Conservation (phyloP, 2,888 invertebrate species). For the Dendrolimus pini region DNA sequence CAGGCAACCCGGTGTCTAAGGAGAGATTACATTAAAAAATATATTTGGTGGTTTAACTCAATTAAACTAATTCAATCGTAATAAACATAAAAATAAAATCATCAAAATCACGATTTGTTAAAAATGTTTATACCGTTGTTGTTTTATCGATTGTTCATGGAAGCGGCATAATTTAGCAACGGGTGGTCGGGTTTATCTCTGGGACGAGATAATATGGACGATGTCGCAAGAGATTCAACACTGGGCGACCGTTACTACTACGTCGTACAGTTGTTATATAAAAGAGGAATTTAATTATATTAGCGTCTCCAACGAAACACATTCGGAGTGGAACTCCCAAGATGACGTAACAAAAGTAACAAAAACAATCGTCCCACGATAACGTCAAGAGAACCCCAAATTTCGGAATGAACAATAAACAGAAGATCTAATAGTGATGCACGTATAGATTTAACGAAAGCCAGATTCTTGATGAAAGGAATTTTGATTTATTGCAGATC, state of each 20-base stretch:
- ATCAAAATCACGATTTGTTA: too few species aligned
- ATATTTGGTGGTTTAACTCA: too few species aligned
- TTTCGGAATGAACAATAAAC: neutral
- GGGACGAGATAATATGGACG: neutral
- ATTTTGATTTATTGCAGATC: too few species aligned
- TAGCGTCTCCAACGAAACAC: neutral
- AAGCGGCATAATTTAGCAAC: slow-evolving; percentile 19
- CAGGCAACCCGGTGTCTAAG: too few species aligned
- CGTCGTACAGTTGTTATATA: neutral
- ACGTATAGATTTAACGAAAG: too few species aligned
- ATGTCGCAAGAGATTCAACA: slow-evolving; percentile 4
- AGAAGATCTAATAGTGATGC: neutral
- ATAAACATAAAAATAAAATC: too few species aligned
- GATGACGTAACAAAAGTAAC: neutral
- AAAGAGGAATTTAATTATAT: neutral
- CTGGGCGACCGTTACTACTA: neutral
- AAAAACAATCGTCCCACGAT: neutral
- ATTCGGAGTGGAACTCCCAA: neutral
- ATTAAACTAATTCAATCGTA: too few species aligned
- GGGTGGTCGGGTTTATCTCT: slow-evolving; percentile 25
- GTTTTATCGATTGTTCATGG: too few species aligned
- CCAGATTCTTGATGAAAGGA: too few species aligned
- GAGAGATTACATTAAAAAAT: too few species aligned
- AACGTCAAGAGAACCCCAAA: neutral
- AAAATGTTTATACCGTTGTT: too few species aligned